phyloP scores from a whole-genome alignment of 2,797 vertebrate genomes.

The Labeo calbasu region DNA sequence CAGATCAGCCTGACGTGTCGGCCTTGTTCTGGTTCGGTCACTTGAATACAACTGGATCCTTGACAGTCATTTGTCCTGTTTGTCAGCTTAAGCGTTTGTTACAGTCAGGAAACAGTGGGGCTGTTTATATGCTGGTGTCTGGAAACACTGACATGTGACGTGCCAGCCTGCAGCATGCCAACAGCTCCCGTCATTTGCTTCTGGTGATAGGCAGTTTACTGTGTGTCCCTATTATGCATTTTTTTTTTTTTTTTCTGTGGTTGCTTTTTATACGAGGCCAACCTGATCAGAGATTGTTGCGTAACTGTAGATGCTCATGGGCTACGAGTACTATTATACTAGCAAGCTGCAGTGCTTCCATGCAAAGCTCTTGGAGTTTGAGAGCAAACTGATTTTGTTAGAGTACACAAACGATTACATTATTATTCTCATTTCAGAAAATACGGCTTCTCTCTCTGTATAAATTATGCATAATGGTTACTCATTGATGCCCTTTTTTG shows the following conservation, averaged over 20 bases:
- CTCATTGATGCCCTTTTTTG: not conserved
- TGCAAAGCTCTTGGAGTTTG: not conserved
- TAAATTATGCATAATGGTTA: conserved; percentile 3
- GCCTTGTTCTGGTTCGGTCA: conserved; percentile 1
- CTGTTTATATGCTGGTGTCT: not conserved
- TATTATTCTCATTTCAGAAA: not conserved
- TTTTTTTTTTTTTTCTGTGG: not conserved
- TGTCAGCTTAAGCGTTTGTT: not conserved
- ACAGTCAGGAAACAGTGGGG: not conserved
- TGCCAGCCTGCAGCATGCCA: conserved; percentile 24
- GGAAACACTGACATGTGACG: conserved; percentile 9
- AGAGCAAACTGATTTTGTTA: conserved; percentile 3
- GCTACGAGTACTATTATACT: not conserved
- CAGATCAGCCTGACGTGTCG: not conserved
- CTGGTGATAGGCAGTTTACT: conserved; percentile 18
- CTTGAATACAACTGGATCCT: not conserved
- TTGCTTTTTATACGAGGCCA: not conserved
- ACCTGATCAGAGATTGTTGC: not conserved
- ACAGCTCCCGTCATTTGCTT: conserved; percentile 7
- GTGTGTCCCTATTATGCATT: not conserved
- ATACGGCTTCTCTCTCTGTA: not conserved
- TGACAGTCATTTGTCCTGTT: conserved; percentile 6
- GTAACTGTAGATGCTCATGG: not conserved
- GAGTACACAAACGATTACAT: not conserved
- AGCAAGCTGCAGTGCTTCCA: not conserved